Evolutionary conservation across 2,888 invertebrate species (phyloP), one percentile per base, ranked within the genome.

Genomic region (Hirtodrosophila duncani): DNA sequence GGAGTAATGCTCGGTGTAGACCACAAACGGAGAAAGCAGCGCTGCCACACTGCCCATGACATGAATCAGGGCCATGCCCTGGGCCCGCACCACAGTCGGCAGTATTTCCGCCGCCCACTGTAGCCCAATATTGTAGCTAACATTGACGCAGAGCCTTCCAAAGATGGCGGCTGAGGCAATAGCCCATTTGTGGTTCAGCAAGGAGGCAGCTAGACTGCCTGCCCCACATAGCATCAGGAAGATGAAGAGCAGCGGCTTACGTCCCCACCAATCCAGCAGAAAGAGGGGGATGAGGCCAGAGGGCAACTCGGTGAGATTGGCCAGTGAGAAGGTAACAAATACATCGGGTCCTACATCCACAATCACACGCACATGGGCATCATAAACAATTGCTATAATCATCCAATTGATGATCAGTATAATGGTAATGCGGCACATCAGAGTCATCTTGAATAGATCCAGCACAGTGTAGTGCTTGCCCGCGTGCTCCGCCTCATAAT

Each of bases 21-120:
- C 94, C 2, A 96, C 91, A 79, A 94, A 94, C 0, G 95, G 95
- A 0, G 94, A 92, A 0, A 94, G 39, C 2, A 95, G 92, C 20
- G 92, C 92, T 0, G 94, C 93, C 0, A 94, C 92, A 66, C 94
- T 94, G 14, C 95, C 95, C 93, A 94, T 93, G 44, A 94, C 93
- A 72, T 95, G 94, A 39, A 95, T 93, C 7, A 95, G 87, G 0
- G 94, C 93, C 0, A 95, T 92, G 0, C 95, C 95, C 82, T 95
- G 95, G 0, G 94, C 95, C 20, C 96, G 85, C 0, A 96, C 93
- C 0, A 95, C 94, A 0, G 96, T 96, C 0, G 96, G 96, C 2
- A 96, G 84, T 6, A 96, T 86, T 84, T 96, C 96, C 0, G 96
- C 94, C 0, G 94, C 94, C 86, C 96, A 96, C 68, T 96, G 96